phyloP scores from a whole-genome alignment of 2,888 invertebrate genomes.

The Dolichomitus sp. region DNA sequence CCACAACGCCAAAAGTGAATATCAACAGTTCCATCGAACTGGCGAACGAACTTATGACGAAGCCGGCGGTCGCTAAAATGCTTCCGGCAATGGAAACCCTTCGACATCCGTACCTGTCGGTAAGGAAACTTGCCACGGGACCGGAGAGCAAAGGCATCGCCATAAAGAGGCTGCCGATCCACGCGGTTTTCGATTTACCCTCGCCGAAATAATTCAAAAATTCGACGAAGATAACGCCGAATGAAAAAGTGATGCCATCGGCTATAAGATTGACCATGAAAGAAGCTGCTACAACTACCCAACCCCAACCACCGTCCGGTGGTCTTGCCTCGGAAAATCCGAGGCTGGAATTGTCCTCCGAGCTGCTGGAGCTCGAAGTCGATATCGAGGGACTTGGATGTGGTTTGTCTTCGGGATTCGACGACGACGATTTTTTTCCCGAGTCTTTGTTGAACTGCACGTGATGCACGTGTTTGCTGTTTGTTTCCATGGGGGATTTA shows the following conservation, averaged over 20 bases:
- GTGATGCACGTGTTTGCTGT: conserved; percentile 76
- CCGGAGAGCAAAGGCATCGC: conserved; percentile 96
- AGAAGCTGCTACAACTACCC: conserved; percentile 96
- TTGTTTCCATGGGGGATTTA: conserved; percentile 74
- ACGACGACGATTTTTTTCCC: conserved; percentile 63
- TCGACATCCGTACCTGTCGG: conserved; percentile 94
- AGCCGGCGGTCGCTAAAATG: conserved; percentile 91
- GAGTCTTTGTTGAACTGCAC: conserved; percentile 83
- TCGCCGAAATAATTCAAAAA: conserved; percentile 95
- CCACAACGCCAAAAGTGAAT: conserved; percentile 93
- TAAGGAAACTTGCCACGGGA: conserved; percentile 94
- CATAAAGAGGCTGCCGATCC: conserved; percentile 96
- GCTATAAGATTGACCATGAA: conserved; percentile 97
- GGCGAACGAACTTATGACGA: conserved; percentile 92
- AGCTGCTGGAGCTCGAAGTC: conserved; percentile 87
- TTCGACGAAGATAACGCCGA: conserved; percentile 95
- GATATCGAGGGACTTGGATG: conserved; percentile 83
- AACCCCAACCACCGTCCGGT: conserved; percentile 97
- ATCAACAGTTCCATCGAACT: conserved; percentile 93
- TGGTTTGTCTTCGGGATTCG: conserved; percentile 66
- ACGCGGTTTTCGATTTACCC: conserved; percentile 95
- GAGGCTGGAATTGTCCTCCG: conserved; percentile 89
- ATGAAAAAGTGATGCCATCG: conserved; percentile 97
- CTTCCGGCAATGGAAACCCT: conserved; percentile 93
- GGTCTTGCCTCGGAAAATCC: conserved; percentile 90